Evolutionary conservation across 2,888 invertebrate species (phyloP), one percentile per base, ranked within the genome.

Genomic region (Linnaemya tessellans): DNA sequence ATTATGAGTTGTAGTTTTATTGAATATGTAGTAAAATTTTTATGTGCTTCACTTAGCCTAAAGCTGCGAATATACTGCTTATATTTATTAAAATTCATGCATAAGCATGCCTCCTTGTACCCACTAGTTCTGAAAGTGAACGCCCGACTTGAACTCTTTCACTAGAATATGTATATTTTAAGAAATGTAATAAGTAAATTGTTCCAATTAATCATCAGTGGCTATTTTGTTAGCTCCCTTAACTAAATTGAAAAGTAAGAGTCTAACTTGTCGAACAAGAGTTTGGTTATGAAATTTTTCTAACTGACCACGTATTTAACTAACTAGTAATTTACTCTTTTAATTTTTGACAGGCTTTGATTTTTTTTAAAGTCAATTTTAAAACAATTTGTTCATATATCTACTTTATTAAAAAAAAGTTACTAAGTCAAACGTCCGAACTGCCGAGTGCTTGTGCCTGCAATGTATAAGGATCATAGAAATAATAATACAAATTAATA

Each of bases 41-140:
- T 75, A 79, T 80, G 11, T 74, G 82, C 82, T 75, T 82, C 79
- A 82, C 82, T 85, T 82, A 80, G 85, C 85, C 85, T 80, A 80
- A 75, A 85, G 85, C 85, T 60, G 85, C 65, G 58, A 84, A 67
- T 25, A 60, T 80, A n/a, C 58, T 30, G 71, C 49, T 74, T 80
- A 65, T 65, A n/a, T 49, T 1, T n/a, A 20, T 25, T n/a, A 7
- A 30, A 46, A 46, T 11, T 7, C 70, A 49, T 58, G n/a, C 65
- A 58, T n/a, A 64, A 54, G 10, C 56, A 49, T 41, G 41, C 4
- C 15, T 22, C 49, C n/a, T 20, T n/a, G 15, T 13, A 9, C 62
- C 51, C 77, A 35, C 18, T 18, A 68, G 58, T 46, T 22, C 30
- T 35, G 1, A 18, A 41, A 38, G 8, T 49, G 10, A 49, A 18